Percentiles rank a stretch among this genome's conserved stretches.
Evolutionary conservation across 2,797 vertebrate species (phyloP).

Genomic region (Periparus ater): DNA sequence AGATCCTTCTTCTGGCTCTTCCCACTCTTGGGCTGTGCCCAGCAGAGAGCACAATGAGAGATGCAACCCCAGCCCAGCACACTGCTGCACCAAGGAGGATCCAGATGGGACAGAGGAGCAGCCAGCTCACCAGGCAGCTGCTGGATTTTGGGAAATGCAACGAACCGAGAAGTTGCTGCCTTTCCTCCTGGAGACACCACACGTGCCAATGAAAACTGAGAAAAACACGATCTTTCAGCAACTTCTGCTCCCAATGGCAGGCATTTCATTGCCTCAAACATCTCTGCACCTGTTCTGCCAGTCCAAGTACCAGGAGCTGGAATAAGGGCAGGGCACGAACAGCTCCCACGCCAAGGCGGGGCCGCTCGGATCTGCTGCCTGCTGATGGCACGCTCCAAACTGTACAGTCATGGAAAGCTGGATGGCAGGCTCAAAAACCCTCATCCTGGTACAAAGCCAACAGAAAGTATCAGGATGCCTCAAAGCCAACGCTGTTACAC

Average conservation of each 20-base stretch:
- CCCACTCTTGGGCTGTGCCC: not conserved
- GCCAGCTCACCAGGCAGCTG: not conserved
- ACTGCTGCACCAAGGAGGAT: accelerated
- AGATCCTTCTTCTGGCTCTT: not conserved
- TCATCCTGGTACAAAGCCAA: not conserved
- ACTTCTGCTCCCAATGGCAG: not conserved
- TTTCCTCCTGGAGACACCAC: not conserved
- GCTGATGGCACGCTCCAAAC: not conserved
- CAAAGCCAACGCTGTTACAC: not conserved
- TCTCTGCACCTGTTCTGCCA: not conserved
- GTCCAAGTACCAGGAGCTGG: not conserved
- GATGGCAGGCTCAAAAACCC: not conserved
- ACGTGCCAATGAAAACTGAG: not conserved
- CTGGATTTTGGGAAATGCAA: not conserved
- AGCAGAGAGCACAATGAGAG: accelerated
- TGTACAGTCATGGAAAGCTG: not conserved
- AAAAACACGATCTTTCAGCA: not conserved
- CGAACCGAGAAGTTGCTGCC: not conserved
- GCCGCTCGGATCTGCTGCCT: accelerated
- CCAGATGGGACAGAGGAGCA: not conserved
- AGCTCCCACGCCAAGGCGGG: accelerated
- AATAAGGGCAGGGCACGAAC: not conserved
- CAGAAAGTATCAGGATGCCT: not conserved
- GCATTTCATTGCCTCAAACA: not conserved
- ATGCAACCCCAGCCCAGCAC: not conserved